Evolutionary conservation across 2,888 invertebrate genomes (phyloP).

Genomic region (Prenolepis imparis): DNA sequence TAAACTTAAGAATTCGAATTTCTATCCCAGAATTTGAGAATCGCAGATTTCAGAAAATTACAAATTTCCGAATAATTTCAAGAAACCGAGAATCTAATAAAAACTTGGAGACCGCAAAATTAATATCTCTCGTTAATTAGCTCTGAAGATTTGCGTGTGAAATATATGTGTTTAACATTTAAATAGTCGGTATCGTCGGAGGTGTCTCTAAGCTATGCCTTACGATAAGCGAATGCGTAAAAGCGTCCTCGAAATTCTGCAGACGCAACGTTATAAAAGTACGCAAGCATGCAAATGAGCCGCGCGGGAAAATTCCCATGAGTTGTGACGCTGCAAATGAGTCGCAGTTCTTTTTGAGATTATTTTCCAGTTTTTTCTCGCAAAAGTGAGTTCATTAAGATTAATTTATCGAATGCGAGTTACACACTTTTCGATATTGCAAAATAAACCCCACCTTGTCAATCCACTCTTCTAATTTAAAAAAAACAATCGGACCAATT

Average conservation of each 20-base stretch:
- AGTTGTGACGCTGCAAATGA: conserved; percentile 64
- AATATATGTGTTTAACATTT: conserved; percentile 34
- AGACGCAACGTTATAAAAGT: conserved; percentile 62
- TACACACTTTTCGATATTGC: background rate
- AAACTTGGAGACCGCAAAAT: conserved; percentile 5
- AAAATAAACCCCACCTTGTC: background rate
- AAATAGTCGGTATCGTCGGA: conserved; percentile 21
- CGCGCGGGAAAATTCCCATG: conserved; percentile 60
- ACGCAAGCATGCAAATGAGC: conserved; percentile 56
- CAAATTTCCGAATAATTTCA: background rate
- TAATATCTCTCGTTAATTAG: conserved; percentile 45
- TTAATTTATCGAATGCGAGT: background rate
- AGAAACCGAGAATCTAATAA: background rate
- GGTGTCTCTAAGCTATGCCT: background rate
- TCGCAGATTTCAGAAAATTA: background rate
- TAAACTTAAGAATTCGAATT: background rate
- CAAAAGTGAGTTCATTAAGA: conserved; percentile 6
- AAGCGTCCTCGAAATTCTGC: conserved; percentile 72
- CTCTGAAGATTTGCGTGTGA: conserved; percentile 18
- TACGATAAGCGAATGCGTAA: conserved; percentile 52
- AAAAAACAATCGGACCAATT: background rate
- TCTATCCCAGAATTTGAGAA: background rate
- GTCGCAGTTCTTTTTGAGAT: conserved; percentile 15
- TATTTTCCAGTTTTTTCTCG: conserved; percentile 17
- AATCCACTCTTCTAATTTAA: background rate